Evolutionary conservation across 2,888 invertebrate genomes (phyloP).

Genomic region (Rambutsinella grinnellia): DNA sequence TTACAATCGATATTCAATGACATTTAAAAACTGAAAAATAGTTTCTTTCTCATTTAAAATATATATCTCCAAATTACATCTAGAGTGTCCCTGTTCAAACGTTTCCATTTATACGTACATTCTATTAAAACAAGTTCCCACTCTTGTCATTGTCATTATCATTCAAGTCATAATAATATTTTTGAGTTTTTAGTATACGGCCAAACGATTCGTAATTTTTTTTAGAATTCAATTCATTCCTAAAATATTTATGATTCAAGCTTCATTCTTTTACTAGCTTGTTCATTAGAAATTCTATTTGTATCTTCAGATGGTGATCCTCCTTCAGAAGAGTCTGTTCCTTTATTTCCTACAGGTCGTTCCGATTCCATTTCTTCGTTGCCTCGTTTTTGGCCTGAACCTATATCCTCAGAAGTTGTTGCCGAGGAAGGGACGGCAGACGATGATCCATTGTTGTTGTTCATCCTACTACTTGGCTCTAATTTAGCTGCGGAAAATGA

Average conservation of each 20-base stretch:
- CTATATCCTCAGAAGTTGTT: neutral
- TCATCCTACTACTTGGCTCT: neutral
- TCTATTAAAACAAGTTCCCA: too few species aligned
- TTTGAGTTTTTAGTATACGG: neutral
- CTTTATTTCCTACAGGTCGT: too few species aligned
- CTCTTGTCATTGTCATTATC: too few species aligned
- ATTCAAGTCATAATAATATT: too few species aligned
- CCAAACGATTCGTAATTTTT: neutral
- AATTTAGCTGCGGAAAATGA: neutral
- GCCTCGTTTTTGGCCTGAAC: slow-evolving; percentile 24
- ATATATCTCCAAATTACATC: too few species aligned
- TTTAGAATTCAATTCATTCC: neutral
- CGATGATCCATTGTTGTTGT: slow-evolving; percentile 12
- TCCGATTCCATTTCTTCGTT: slow-evolving; percentile 25
- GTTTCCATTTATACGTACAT: too few species aligned
- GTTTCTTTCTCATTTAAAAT: neutral
- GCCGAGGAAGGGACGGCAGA: slow-evolving; percentile 6
- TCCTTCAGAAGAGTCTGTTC: neutral
- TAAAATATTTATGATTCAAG: slow-evolving; percentile 34
- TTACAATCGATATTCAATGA: too few species aligned
- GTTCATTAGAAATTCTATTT: slow-evolving; percentile 23
- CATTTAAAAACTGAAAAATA: slow-evolving; percentile 3
- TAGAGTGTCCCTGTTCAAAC: too few species aligned
- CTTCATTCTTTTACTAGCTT: slow-evolving; percentile 45
- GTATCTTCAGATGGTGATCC: slow-evolving; percentile 5